Evolutionary conservation across 1,140 invertebrate species (phyloP).

Genomic region (Argopecten irradians): DNA sequence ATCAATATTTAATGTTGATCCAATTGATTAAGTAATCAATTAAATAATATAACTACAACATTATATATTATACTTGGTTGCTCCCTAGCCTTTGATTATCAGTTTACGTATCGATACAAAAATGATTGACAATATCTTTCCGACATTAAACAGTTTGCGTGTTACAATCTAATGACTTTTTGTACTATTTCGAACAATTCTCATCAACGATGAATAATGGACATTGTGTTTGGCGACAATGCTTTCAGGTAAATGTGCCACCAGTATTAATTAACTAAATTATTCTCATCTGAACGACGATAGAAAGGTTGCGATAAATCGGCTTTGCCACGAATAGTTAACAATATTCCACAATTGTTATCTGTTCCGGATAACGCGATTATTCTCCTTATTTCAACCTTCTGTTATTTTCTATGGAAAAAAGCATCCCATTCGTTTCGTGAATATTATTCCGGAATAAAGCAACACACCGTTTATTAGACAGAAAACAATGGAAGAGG

Average conservation of each 20-base stretch:
- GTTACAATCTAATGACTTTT: not conserved
- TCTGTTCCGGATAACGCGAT: slow-evolving; percentile 14
- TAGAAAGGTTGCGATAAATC: not conserved
- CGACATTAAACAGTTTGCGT: not conserved
- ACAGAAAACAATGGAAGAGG: not conserved
- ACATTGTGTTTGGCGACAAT: not conserved
- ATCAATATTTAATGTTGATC: not conserved
- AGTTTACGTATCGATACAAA: not conserved
- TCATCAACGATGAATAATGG: not conserved
- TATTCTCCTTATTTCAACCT: not conserved
- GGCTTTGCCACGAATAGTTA: not conserved
- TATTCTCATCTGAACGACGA: not conserved
- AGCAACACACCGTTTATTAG: not conserved
- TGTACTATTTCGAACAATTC: not conserved
- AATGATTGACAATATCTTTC: not conserved
- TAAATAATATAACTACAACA: not conserved
- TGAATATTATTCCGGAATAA: not conserved
- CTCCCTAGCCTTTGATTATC: not conserved
- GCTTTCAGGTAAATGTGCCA: not conserved
- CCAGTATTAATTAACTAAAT: not conserved
- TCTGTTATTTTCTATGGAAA: slow-evolving; percentile 11
- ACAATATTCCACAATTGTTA: not conserved
- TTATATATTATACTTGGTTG: not conserved
- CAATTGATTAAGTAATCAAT: not conserved
- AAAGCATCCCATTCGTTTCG: not conserved